A percentile compares a stretch with the other conserved stretches of the same genome.
Evolutionary conservation across 2,797 vertebrate genomes (phyloP).

Genomic region (Phylloscopus collybita): DNA sequence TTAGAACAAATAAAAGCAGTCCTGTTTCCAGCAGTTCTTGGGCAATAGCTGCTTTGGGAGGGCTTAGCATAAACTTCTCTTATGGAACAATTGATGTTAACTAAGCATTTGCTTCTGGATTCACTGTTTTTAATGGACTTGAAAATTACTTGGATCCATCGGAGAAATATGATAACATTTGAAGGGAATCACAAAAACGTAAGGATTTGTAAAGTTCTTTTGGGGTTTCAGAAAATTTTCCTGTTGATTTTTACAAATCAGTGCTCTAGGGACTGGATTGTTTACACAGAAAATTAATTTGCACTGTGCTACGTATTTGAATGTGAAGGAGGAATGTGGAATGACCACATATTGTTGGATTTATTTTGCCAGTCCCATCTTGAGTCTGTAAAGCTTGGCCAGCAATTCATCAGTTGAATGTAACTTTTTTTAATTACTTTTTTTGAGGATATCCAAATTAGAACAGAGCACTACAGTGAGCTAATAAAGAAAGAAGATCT

Average conservation of each 20-base stretch:
- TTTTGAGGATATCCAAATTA: constrained; percentile 89
- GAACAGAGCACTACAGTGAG: constrained; percentile 87
- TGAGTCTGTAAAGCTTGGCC: neutral
- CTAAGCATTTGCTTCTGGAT: neutral
- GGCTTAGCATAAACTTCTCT: neutral
- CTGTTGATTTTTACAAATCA: neutral
- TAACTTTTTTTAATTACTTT: constrained; percentile 14
- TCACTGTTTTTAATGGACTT: neutral
- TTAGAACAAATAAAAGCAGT: neutral
- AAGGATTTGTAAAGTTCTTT: neutral
- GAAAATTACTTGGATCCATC: neutral
- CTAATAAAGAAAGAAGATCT: constrained; percentile 88
- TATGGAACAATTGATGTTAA: neutral
- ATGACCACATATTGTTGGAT: neutral
- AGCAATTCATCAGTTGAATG: neutral
- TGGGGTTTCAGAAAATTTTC: neutral
- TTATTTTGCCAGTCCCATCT: neutral
- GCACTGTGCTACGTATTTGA: fast-evolving
- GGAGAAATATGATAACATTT: neutral
- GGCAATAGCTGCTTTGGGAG: neutral
- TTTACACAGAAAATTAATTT: neutral
- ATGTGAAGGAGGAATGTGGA: neutral
- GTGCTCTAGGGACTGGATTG: neutral
- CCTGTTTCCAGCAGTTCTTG: neutral
- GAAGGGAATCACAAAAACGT: neutral